Base-by-base conservation (phyloP, 2,888 invertebrate genomes). In the Hybos culiciformis region DNA sequence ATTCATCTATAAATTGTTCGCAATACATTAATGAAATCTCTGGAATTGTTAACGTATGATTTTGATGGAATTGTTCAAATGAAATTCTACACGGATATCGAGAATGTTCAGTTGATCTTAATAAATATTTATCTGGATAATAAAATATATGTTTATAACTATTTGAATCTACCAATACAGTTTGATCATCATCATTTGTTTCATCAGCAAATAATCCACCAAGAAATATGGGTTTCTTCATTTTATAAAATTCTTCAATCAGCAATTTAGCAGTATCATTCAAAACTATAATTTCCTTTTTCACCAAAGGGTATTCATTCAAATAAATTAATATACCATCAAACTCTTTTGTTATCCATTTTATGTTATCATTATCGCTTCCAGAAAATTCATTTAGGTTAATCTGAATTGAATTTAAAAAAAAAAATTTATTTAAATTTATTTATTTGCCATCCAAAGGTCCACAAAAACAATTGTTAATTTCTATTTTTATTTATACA, bases 51-150 rank as follows among this genome's bases (percentile, higher is more conserved):
- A 29, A 29, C n/a, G 4, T 29, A 29, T 12, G 29, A 29, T 29
- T n/a, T 5, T 29, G 5, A n/a, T 29, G 29, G 12, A 29, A n/a
- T n/a, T 29, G 12, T 29, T 12, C 4, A 29, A n/a, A 29, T 8
- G 29, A n/a, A n/a, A n/a, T n/a, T n/a, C n/a, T n/a, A n/a, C n/a
- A n/a, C n/a, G n/a, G n/a, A n/a, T n/a, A n/a, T n/a, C n/a, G n/a
- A n/a, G n/a, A n/a, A n/a, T n/a, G n/a, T n/a, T n/a, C n/a, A n/a
- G n/a, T n/a, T n/a, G n/a, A n/a, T n/a, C n/a, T n/a, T 29, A 58
- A 44, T 20, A 61, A 5, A 36, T 52, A 62, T 37, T 61, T 63
- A 38, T 62, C 62, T 11, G 62, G 61, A 48, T 58, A 61, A 32
- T 51, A 58, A 29, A n/a, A 29, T 29, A 29, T 29, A 29, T 29